phyloP scores from a whole-genome alignment of 2,113 vertebrate species.

The Tapirus terrestris region DNA sequence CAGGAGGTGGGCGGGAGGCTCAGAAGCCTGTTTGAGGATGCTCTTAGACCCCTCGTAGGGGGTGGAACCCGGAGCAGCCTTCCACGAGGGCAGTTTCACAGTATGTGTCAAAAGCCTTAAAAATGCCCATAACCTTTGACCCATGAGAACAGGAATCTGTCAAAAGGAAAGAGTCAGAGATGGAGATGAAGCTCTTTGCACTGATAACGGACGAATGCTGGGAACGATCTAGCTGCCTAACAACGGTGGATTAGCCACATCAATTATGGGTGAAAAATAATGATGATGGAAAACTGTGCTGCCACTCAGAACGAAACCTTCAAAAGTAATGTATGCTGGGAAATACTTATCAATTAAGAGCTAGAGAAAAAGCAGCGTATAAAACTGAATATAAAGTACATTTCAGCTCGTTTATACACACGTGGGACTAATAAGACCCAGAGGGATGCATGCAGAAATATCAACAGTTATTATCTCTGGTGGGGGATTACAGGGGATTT shows the following conservation, averaged over 20 bases:
- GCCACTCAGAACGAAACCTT: slow-evolving; percentile 51
- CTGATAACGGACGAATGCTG: neutral
- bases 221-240: neutral
- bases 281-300: neutral
- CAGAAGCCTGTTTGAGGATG: neutral
- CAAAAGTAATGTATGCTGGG: slow-evolving; percentile 35
- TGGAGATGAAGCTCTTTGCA: neutral
- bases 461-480: neutral
- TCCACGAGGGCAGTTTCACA: neutral
- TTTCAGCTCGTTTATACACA: neutral
- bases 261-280: slow-evolving; percentile 25
- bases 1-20: rapidly evolving
- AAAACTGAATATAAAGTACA: neutral
- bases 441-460: slow-evolving; percentile 1
- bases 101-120: neutral
- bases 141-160: neutral
- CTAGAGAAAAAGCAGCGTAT: neutral
- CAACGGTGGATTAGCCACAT: neutral
- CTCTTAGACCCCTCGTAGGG: neutral
- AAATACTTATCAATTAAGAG: slow-evolving; percentile 43
- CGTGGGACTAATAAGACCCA: neutral
- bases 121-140: neutral
- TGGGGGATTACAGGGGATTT: neutral
- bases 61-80: neutral
- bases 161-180: neutral